phyloP scores from a whole-genome alignment of 1,140 invertebrate genomes.

The Helicoverpa armigera region DNA sequence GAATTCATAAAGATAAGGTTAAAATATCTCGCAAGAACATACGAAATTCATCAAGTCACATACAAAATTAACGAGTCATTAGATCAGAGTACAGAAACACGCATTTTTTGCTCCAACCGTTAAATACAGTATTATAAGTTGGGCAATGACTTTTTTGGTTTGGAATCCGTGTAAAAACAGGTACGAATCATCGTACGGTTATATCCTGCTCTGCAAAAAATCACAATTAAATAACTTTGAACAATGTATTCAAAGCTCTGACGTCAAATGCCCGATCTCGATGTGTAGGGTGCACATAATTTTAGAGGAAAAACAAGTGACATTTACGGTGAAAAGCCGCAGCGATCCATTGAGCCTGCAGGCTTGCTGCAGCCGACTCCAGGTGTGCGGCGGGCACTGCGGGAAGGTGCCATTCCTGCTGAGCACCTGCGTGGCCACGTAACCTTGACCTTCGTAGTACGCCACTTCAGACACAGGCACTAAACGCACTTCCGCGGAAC shows the following conservation, averaged over 20 bases:
- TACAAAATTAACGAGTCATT: slow-evolving; percentile 80
- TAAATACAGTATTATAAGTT: slow-evolving; percentile 73
- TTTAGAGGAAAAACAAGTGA: slow-evolving; percentile 49
- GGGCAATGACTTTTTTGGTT: slow-evolving; percentile 75
- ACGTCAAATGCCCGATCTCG: slow-evolving; percentile 33
- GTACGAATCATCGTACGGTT: slow-evolving; percentile 66
- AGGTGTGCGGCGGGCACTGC: slow-evolving; percentile 80
- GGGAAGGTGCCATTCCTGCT: slow-evolving; percentile 85
- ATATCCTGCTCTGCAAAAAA: slow-evolving; percentile 76
- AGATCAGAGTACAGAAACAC: slow-evolving; percentile 73
- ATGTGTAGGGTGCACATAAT: slow-evolving; percentile 16
- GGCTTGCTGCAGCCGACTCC: slow-evolving; percentile 77
- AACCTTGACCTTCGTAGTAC: slow-evolving; percentile 82
- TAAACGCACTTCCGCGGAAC: slow-evolving; percentile 84
- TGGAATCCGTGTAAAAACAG: slow-evolving; percentile 82
- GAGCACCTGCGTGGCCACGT: slow-evolving; percentile 82
- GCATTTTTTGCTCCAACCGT: slow-evolving; percentile 71
- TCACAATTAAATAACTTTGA: slow-evolving; percentile 54
- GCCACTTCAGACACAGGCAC: slow-evolving; percentile 83
- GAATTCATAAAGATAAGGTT: slow-evolving; percentile 39
- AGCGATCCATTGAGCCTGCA: slow-evolving; percentile 75
- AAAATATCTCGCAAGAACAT: slow-evolving; percentile 63
- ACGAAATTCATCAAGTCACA: slow-evolving; percentile 76
- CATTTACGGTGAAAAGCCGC: slow-evolving; percentile 80
- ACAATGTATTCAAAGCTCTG: slow-evolving; percentile 47